Percentiles rank a stretch among this genome's conserved stretches.
Evolutionary conservation across 2,888 invertebrate genomes (phyloP).

Genomic region (Scrobipalpa costella): DNA sequence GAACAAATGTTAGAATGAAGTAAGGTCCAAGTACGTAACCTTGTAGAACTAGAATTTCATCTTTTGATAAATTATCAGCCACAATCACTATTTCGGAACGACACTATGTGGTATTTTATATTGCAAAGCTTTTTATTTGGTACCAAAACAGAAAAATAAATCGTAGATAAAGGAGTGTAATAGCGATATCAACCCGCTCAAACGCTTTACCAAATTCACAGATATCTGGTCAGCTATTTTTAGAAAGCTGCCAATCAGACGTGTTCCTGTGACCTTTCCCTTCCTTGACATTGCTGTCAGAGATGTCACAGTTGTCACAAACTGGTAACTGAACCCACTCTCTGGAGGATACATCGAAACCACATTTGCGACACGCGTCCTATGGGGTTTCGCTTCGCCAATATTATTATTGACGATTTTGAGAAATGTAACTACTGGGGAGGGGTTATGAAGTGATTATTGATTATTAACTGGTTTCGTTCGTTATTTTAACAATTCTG

Average conservation of each 20-base stretch:
- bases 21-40: background rate
- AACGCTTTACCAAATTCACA: slow-evolving; percentile 7
- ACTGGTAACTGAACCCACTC: slow-evolving; percentile 48
- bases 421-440: slow-evolving; percentile 6
- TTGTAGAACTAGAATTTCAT: background rate
- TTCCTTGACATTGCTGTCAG: slow-evolving; percentile 22
- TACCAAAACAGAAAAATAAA: no score
- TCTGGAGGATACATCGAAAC: slow-evolving; percentile 55
- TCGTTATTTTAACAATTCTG: background rate
- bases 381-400: slow-evolving; percentile 2
- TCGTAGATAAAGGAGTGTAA: background rate
- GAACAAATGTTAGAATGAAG: no score
- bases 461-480: background rate
- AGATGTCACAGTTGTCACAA: slow-evolving; percentile 25
- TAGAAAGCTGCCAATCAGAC: slow-evolving; percentile 8
- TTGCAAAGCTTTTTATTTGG: background rate
- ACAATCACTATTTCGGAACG: no score
- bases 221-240: background rate
- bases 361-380: slow-evolving; percentile 51
- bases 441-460: background rate
- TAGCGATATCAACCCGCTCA: background rate
- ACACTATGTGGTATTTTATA: no score
- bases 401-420: slow-evolving; percentile 18
- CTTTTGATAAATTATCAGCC: background rate
- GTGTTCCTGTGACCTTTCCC: slow-evolving; percentile 21